Evolutionary conservation across 2,113 vertebrate species (phyloP).

Genomic region (Onychostruthus taczanowskii): DNA sequence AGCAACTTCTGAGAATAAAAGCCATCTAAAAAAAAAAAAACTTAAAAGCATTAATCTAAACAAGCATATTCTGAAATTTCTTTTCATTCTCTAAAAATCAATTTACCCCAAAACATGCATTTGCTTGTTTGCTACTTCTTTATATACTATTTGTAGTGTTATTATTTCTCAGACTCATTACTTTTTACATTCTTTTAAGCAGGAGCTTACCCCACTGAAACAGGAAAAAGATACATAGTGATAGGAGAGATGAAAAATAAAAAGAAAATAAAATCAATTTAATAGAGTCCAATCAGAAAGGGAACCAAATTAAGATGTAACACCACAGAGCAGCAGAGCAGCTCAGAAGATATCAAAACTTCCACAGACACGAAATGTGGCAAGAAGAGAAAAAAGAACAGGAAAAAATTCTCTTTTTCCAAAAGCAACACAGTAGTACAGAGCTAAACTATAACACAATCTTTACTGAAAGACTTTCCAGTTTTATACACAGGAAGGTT

Average conservation of each 20-base stretch:
- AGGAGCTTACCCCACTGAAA: neutral
- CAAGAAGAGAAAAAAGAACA: neutral
- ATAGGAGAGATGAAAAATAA: neutral
- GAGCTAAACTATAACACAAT: neutral
- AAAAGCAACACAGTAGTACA: neutral
- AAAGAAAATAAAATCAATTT: neutral
- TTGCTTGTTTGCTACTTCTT: neutral
- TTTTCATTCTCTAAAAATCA: neutral
- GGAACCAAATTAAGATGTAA: neutral
- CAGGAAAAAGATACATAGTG: neutral
- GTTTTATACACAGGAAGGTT: neutral
- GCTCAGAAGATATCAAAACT: neutral
- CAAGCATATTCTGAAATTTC: neutral
- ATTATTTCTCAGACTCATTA: neutral
- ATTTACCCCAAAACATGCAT: neutral
- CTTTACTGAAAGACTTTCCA: neutral
- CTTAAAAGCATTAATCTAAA: neutral
- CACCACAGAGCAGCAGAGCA: neutral
- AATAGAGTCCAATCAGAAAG: neutral
- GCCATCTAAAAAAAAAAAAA: neutral
- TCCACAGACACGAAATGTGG: neutral
- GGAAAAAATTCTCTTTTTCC: neutral
- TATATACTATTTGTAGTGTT: neutral
- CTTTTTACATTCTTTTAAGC: neutral
- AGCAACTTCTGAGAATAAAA: constrained; percentile 7